A percentile compares a stretch with the other conserved stretches of the same genome.
Conservation (phyloP, 2,797 vertebrate genomes). For the Alauda arvensis region DNA sequence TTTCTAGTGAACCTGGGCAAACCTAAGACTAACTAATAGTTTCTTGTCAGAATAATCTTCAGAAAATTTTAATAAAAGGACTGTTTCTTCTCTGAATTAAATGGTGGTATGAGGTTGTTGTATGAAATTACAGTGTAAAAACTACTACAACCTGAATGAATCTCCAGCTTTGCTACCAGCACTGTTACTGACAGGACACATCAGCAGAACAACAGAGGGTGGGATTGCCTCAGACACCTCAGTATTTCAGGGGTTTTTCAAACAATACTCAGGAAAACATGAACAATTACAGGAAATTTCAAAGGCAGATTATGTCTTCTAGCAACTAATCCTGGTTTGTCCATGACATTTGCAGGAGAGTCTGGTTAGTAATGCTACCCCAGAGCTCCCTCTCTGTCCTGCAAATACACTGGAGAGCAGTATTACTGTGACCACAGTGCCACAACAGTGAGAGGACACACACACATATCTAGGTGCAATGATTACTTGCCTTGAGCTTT, state of each 20-base stretch:
- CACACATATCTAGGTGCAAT: background rate
- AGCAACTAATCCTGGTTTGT: background rate
- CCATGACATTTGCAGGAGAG: background rate
- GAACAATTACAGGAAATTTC: background rate
- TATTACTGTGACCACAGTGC: background rate
- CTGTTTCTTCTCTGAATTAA: background rate
- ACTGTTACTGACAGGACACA: background rate
- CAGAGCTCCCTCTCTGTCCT: background rate
- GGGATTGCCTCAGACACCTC: background rate
- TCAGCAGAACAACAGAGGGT: background rate
- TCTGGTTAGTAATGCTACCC: background rate
- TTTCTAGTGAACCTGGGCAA: background rate
- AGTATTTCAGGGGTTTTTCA: background rate
- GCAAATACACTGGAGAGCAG: background rate
- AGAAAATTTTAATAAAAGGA: background rate
- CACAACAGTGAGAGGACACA: background rate
- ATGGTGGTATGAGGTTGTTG: background rate
- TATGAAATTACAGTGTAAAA: background rate
- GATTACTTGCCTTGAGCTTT: background rate
- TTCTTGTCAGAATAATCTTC: background rate
- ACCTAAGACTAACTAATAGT: background rate
- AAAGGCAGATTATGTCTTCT: background rate
- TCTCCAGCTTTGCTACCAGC: background rate
- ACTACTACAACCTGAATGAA: background rate
- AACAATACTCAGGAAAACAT: background rate